Evolutionary conservation across 35 echinoderm and acorn worm species (phyloP).

Genomic region (Apostichopus parvimensis): DNA sequence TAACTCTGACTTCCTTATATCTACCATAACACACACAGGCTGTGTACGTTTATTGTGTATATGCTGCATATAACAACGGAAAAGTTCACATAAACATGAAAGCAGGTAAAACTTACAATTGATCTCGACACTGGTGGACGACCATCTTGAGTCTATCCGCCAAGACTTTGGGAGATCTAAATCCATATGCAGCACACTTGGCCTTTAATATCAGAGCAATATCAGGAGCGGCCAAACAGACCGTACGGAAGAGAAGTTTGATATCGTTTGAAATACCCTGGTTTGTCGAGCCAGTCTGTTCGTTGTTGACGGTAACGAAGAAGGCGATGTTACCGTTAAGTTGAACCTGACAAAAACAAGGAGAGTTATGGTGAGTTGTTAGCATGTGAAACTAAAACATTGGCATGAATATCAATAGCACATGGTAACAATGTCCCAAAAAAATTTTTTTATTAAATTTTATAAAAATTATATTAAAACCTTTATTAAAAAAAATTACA

Average conservation of each 20-base stretch:
- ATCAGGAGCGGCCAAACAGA: constrained; percentile 78
- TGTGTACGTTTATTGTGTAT: no score
- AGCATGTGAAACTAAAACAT: no score
- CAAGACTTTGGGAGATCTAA: constrained; percentile 84
- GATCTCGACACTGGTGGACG: constrained; percentile 92
- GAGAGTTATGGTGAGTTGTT: no score
- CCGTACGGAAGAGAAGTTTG: constrained; percentile 91
- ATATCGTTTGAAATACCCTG: constrained; percentile 69
- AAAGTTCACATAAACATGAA: no score
- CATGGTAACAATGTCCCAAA: no score
- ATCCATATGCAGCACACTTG: constrained; percentile 88
- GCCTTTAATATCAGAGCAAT: constrained; percentile 93
- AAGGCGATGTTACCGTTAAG: constrained; percentile 74
- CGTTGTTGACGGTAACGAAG: constrained; percentile 94
- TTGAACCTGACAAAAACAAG: constrained; percentile 60
- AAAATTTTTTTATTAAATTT: no score
- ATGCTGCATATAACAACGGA: no score
- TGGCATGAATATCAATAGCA: no score
- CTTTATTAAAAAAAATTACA: no score
- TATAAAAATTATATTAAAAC: no score
- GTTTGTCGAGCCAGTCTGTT: constrained; percentile 9
- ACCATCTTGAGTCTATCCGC: constrained; percentile 96
- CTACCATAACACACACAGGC: no score
- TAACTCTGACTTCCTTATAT: no score
- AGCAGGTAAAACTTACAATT: constrained; percentile 73